Percentiles rank a stretch among this genome's conserved stretches.
These are phyloP conservation scores for Diloba caeruleocephala DNA, from an alignment of 2,888 invertebrate genomes.

Conservation along the genomic window DNA sequence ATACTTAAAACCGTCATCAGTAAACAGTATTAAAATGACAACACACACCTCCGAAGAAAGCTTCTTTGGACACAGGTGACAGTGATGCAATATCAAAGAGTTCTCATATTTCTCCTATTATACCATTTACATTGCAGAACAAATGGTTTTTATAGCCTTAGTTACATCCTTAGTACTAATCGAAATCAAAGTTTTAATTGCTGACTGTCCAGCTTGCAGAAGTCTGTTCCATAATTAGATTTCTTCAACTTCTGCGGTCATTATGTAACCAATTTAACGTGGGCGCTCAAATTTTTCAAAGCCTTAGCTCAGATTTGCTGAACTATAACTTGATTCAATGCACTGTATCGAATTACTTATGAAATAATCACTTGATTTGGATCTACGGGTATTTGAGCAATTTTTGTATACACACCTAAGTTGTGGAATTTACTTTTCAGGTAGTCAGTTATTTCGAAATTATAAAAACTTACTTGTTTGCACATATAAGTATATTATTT, in stretches of 20 bases:
- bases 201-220: conserved; percentile 31
- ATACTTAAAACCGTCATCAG: no score
- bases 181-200: conserved; percentile 43
- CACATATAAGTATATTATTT: no score
- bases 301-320: conserved; percentile 3
- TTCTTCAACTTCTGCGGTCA: conserved; percentile 20
- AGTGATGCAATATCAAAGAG: no score
- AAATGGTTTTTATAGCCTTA: no score
- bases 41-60: no score
- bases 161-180: neutral
- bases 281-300: conserved; percentile 9
- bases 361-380: conserved; percentile 1
- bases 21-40: no score
- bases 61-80: no score
- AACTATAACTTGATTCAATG: conserved; percentile 2
- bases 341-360: conserved; percentile 3
- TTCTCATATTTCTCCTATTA: no score
- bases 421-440: neutral
- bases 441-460: no score
- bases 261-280: conserved; percentile 23
- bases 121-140: no score
- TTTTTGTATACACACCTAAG: conserved; percentile 9
- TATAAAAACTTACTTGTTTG: no score
- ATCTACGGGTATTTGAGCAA: conserved; percentile 5
- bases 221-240: conserved; percentile 31